These are phyloP conservation scores for Sciurus niger DNA, from an alignment of 2,113 vertebrate species.

Conservation along the genomic window DNA sequence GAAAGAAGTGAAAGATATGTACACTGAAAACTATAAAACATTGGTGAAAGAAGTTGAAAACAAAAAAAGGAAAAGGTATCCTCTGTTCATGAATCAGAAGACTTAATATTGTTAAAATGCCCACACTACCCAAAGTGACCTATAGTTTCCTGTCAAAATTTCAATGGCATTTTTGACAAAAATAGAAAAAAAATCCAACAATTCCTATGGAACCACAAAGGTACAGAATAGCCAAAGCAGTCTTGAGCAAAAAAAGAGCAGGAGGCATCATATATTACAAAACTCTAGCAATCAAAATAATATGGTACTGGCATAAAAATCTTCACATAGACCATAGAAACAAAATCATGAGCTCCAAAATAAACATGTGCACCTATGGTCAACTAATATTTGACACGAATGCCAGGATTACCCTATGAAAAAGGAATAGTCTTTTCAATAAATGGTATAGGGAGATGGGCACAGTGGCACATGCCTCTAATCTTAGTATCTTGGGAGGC, in stretches of 20 bases:
- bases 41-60: not conserved
- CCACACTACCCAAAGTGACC: not conserved
- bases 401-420: not conserved
- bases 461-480: too few species aligned
- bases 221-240: not conserved
- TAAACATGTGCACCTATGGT: not conserved
- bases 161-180: not conserved
- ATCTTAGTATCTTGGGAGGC: too few species aligned
- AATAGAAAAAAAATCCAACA: not conserved
- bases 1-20: not conserved
- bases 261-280: not conserved
- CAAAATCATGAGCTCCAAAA: not conserved
- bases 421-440: not conserved
- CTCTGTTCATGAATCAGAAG: not conserved
- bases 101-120: not conserved
- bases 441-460: not conserved
- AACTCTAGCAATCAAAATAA: not conserved
- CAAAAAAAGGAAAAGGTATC: not conserved
- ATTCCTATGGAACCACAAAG: not conserved
- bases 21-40: not conserved
- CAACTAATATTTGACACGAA: not conserved
- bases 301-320: not conserved
- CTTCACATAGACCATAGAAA: not conserved
- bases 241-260: not conserved
- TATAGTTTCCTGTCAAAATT: not conserved